Evolutionary conservation across 2,888 invertebrate species (phyloP).

Genomic region (Lypha dubia): DNA sequence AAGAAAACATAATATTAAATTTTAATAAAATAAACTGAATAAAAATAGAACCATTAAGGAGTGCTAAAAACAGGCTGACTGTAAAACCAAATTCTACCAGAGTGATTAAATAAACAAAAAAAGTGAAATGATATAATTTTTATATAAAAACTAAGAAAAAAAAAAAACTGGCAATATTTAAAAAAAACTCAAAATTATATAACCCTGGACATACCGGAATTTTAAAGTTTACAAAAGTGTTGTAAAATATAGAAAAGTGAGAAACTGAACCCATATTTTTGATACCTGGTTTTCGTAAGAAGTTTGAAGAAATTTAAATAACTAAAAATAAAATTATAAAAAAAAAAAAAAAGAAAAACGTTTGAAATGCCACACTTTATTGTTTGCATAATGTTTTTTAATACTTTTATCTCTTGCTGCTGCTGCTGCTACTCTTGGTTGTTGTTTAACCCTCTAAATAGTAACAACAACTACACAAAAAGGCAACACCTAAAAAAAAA

Average conservation of each 20-base stretch:
- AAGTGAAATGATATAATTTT: background rate
- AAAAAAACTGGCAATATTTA: background rate
- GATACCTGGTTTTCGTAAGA: background rate
- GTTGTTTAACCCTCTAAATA: conserved; percentile 45
- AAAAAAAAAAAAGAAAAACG: conserved; percentile 11
- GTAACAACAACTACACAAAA: conserved; percentile 27
- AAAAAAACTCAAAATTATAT: conserved; percentile 26
- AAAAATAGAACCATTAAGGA: conserved; percentile 2
- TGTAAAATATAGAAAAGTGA: background rate
- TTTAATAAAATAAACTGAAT: background rate
- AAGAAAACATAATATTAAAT: too few species aligned
- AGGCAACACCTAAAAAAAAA: conserved; percentile 22
- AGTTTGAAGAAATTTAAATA: background rate
- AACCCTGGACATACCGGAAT: conserved; percentile 2
- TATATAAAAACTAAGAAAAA: conserved; percentile 2
- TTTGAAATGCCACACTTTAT: conserved; percentile 44
- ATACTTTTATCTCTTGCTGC: conserved; percentile 30
- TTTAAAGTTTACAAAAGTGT: conserved; percentile 13
- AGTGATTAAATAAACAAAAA: background rate
- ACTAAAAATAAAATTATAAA: background rate
- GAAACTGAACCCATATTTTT: background rate
- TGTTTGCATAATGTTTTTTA: conserved; percentile 55
- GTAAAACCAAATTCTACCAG: background rate
- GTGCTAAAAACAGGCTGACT: background rate
- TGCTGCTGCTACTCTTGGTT: conserved; percentile 5